A percentile compares a stretch with the other conserved stretches of the same genome.
Conservation (phyloP, 2,797 vertebrate genomes). For the Cuculus canorus region DNA sequence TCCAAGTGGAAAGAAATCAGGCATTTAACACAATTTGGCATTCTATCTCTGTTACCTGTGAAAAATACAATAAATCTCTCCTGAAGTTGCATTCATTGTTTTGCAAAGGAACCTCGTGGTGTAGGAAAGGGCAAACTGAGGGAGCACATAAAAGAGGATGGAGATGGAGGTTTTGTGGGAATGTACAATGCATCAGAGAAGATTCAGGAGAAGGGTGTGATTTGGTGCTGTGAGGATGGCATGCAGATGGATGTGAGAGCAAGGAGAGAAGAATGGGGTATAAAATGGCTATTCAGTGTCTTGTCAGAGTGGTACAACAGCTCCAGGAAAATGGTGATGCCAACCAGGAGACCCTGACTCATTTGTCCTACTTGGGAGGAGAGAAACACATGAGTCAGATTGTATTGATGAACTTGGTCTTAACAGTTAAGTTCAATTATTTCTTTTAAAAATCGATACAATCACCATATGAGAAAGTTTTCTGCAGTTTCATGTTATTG, state of each 20-base stretch:
- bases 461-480: slow-evolving; percentile 34
- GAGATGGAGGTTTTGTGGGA: neutral
- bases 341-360: neutral
- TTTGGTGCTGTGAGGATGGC: neutral
- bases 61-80: slow-evolving; percentile 9
- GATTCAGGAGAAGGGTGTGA: neutral
- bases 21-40: neutral
- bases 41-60: neutral
- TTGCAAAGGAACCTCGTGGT: neutral
- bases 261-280: neutral
- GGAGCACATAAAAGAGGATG: neutral
- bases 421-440: slow-evolving; percentile 44
- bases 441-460: slow-evolving; percentile 51
- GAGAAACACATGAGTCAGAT: neutral
- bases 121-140: neutral
- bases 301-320: neutral
- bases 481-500: slow-evolving; percentile 32
- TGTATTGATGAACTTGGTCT: slow-evolving; percentile 19
- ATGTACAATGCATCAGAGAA: neutral
- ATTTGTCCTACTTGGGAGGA: neutral
- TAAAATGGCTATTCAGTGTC: neutral
- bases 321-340: neutral
- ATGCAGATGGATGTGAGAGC: neutral
- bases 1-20: neutral
- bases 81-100: neutral